Percentiles rank a stretch among this genome's conserved stretches.
phyloP scores from a whole-genome alignment of 2,888 invertebrate species.

The Pandemis corylana region DNA sequence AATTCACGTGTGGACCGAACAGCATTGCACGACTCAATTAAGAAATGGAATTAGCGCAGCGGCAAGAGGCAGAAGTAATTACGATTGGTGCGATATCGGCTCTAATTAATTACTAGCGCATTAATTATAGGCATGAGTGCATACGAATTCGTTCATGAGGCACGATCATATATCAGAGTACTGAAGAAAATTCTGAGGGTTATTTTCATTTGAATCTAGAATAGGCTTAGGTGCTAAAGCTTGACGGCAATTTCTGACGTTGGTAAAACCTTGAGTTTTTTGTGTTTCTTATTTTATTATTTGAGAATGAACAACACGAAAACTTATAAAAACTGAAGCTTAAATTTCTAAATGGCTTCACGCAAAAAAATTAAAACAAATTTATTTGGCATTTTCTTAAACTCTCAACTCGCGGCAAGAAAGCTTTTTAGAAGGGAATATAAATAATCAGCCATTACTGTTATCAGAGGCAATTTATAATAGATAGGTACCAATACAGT shows the following conservation, averaged over 20 bases:
- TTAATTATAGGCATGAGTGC: constrained; percentile 61
- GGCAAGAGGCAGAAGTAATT: constrained; percentile 53
- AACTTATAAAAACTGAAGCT: background rate
- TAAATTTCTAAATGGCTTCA: constrained; percentile 21
- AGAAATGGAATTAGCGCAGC: constrained; percentile 65
- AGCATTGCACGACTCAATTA: constrained; percentile 61
- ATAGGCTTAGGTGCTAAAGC: background rate
- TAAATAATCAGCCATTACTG: constrained; percentile 31
- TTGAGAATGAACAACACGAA: background rate
- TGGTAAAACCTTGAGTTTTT: background rate
- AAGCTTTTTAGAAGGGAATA: constrained; percentile 21
- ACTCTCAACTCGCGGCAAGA: constrained; percentile 6
- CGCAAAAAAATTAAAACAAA: constrained; percentile 19
- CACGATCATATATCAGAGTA: constrained; percentile 27
- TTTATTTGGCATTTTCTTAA: constrained; percentile 26
- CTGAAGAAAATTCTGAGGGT: constrained; percentile 18
- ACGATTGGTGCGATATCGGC: constrained; percentile 57
- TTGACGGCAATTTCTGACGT: no score
- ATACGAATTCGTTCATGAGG: constrained; percentile 26
- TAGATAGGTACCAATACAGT: constrained; percentile 20
- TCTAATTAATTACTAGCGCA: constrained; percentile 51
- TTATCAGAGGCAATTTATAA: constrained; percentile 37
- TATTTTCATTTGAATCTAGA: background rate
- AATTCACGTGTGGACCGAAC: background rate
- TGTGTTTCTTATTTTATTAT: constrained; percentile 8